Evolutionary conservation across 2,113 vertebrate genomes (phyloP), one percentile per base, ranked within the genome.

Genomic region (Emberiza fucata): DNA sequence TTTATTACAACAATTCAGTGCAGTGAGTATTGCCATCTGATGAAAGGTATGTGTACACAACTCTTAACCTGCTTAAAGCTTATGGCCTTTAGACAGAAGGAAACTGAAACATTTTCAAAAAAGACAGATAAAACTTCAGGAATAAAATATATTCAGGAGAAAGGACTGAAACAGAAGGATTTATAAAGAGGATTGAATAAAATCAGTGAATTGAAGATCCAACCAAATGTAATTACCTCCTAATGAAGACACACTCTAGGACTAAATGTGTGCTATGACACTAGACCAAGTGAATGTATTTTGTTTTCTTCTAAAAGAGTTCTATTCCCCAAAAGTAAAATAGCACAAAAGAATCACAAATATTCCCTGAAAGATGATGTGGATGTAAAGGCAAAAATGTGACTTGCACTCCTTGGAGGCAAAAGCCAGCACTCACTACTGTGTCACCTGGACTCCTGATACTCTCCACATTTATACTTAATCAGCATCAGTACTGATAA

Each of bases 401-500:
- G 94, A 95, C 83, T 88, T 77, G 79, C 20, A 25, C 20, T 91
- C 64, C 51, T 92, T 40, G 23, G 56, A 97, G 81, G 90, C 75
- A 70, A 96, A 97, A 95, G 28, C 60, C 81, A 97, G 72, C 31
- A 53, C 44, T 84, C 9, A 37, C 65, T 42, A 7, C 31, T 8
- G 3, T 63, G 81, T 95, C 96, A 97, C 95, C 95, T 97, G 90
- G n/a, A 45, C 90, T 96, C 53, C 93, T 94, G 93, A 97, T 79
- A 81, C 81, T 65, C 53, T 92, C 93, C 3, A 39, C 57, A 84
- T 97, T 96, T 97, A 91, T 91, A 96, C 87, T 97, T 96, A 96
- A 97, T 97, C 89, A 97, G 90, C 40, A 92, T 86, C n/a, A 63
- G 57, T 87, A 54, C 85, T 94, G 94, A 98, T 97, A 97, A 97